Base-by-base conservation (phyloP, 2,113 vertebrate genomes). In the Notarius lentiginosus region DNA sequence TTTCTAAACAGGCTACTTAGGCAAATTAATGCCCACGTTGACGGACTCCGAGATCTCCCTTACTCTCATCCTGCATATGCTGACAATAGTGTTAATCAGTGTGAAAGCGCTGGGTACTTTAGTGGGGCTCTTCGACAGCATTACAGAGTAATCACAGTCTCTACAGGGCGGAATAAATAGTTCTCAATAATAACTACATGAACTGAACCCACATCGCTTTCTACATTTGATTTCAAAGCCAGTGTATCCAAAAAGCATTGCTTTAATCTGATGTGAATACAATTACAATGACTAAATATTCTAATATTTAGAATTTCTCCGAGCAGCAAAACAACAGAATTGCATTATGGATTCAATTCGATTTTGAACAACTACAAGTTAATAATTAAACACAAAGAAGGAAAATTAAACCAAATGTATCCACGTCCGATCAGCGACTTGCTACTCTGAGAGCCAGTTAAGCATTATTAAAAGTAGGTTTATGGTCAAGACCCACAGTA, bases 91-190 rank as follows among this genome's bases (percentile, higher is more conserved):
- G 85, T 85, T 87, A 91, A 91, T 80, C 84, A 90, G 81, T 81
- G 86, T 90, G 84, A 90, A 84, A 60, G 82, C 81, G 65, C 87
- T 86, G 84, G 90, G 88, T 84, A 92, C 82, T 91, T 92, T 92
- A 91, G 75, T 8, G 24, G 85, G 65, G 89, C 87, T 90, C 27
- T 1, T 86, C 89, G 91, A 90, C 85, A 79, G 89, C 84, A 91
- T 93, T 91, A 93, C 89, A 70, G 86, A 86, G 83, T 56, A 61
- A 34, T 60, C 70, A 41, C 73, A 85, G 87, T 88, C 90, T 89
- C 56, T 30, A 88, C 56, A 65, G 79, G 55, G 79, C 77, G 83
- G 84, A 87, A 86, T 82, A 55, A 85, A 88, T 91, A 90, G 88
- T 20, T 86, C 72, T 60, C 75, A 90, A 85, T 76, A 85, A 86